A percentile compares a stretch with the other conserved stretches of the same genome.
Conservation (phyloP, 1,140 invertebrate species). For the Oscheius sp. region DNA sequence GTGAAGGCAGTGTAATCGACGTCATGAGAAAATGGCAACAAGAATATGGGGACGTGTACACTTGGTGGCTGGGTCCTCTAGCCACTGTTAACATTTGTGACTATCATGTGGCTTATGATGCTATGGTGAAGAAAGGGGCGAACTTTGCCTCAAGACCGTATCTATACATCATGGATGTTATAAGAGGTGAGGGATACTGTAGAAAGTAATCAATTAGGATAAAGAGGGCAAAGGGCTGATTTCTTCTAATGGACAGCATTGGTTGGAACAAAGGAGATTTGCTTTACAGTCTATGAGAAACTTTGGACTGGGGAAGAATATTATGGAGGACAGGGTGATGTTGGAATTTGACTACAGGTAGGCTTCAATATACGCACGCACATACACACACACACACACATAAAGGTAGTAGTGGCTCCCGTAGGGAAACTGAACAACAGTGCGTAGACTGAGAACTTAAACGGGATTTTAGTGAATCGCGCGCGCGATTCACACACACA, state of each 20-base stretch:
- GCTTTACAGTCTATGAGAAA: slow-evolving; percentile 72
- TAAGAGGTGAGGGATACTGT: neutral
- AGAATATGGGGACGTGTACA: slow-evolving; percentile 29
- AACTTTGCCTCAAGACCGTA: slow-evolving; percentile 1
- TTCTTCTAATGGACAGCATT: slow-evolving; percentile 64
- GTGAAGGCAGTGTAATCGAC: neutral
- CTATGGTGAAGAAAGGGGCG: slow-evolving; percentile 28
- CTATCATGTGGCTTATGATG: slow-evolving; percentile 25
- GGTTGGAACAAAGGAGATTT: slow-evolving; percentile 79
- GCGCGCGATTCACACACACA: no score
- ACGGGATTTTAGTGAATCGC: no score
- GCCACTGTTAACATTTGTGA: slow-evolving; percentile 22
- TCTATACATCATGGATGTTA: neutral
- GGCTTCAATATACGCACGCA: no score
- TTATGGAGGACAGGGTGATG: slow-evolving; percentile 65
- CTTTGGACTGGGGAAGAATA: slow-evolving; percentile 71
- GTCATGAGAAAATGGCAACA: slow-evolving; percentile 13
- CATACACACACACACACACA: no score
- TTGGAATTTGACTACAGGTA: slow-evolving; percentile 57
- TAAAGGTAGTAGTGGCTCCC: no score
- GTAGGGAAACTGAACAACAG: no score
- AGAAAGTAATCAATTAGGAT: no score
- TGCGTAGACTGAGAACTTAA: neutral
- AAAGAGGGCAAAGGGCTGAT: slow-evolving; percentile 55
- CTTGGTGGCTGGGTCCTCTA: slow-evolving; percentile 29